These are phyloP conservation scores for Melolontha melolontha DNA, from an alignment of 2,888 invertebrate genomes.

Conservation along the genomic window DNA sequence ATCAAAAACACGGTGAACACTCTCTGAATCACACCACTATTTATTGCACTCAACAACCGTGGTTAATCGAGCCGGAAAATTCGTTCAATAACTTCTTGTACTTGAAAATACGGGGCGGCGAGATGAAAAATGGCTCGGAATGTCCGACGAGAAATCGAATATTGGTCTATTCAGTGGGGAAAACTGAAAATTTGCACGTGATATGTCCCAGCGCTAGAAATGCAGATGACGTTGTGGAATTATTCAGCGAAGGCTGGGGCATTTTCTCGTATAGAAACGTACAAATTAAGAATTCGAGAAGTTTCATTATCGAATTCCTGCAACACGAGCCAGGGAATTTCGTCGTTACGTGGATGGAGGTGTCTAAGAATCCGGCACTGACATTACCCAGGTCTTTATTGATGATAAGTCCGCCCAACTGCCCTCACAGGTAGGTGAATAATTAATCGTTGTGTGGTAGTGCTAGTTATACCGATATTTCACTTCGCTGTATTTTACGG, in stretches of 20 bases:
- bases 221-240: conserved; percentile 69
- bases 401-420: conserved; percentile 74
- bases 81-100: conserved; percentile 78
- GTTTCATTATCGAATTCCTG: conserved; percentile 81
- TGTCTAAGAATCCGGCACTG: conserved; percentile 75
- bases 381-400: conserved; percentile 66
- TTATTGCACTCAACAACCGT: conserved; percentile 79
- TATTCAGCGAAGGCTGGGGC: conserved; percentile 76
- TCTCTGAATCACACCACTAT: conserved; percentile 67
- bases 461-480: too few relatives aligned
- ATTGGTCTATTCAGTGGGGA: conserved; percentile 78
- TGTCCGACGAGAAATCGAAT: conserved; percentile 80
- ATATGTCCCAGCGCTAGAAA: conserved; percentile 73
- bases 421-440: conserved; percentile 74
- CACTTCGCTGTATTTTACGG: too few relatives aligned
- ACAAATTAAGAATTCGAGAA: conserved; percentile 68
- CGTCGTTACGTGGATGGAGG: conserved; percentile 82
- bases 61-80: conserved; percentile 83
- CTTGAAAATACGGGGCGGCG: conserved; percentile 74
- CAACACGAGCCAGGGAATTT: conserved; percentile 81
- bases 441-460: too few relatives aligned
- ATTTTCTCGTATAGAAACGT: conserved; percentile 66
- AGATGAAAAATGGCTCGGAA: conserved; percentile 64
- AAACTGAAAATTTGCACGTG: conserved; percentile 72
- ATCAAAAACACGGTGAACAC: conserved; percentile 67